phyloP scores from a whole-genome alignment of 2,797 vertebrate genomes.

The Cyprinella venusta region DNA sequence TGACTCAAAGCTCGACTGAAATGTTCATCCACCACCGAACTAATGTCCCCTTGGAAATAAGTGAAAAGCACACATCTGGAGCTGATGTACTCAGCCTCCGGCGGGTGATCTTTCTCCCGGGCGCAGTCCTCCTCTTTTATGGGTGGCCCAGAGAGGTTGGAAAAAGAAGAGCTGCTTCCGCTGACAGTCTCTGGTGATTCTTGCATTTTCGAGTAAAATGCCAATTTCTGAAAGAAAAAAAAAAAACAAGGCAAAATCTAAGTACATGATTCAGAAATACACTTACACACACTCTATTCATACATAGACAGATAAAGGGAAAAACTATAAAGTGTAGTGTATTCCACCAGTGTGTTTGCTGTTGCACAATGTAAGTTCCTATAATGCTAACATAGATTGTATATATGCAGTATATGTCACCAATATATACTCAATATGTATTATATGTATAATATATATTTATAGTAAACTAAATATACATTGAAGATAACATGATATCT shows the following conservation, averaged over 20 bases:
- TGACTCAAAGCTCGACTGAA: constrained; percentile 97
- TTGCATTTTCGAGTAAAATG: constrained; percentile 98
- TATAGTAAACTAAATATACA: not conserved
- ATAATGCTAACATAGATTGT: not conserved
- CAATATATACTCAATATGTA: not conserved
- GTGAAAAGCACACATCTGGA: constrained; percentile 96
- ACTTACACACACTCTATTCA: not conserved
- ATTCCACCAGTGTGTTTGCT: not conserved
- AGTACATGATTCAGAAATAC: not conserved
- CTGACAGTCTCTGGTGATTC: constrained; percentile 85
- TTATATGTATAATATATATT: not conserved
- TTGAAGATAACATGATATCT: not conserved
- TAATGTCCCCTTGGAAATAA: constrained; percentile 98
- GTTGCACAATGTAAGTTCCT: not conserved
- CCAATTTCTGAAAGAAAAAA: constrained; percentile 83
- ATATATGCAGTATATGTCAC: not conserved
- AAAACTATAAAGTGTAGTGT: not conserved
- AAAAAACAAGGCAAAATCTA: not conserved
- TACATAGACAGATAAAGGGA: not conserved
- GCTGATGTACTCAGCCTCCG: constrained; percentile 94
- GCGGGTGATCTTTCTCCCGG: constrained; percentile 91
- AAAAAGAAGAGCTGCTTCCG: constrained; percentile 77
- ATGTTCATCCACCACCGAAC: constrained; percentile 95
- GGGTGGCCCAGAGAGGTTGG: constrained; percentile 78
- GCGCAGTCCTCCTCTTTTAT: constrained; percentile 93